phyloP scores from a whole-genome alignment of 2,113 vertebrate species.

The Leptobrachium ailaonicum region DNA sequence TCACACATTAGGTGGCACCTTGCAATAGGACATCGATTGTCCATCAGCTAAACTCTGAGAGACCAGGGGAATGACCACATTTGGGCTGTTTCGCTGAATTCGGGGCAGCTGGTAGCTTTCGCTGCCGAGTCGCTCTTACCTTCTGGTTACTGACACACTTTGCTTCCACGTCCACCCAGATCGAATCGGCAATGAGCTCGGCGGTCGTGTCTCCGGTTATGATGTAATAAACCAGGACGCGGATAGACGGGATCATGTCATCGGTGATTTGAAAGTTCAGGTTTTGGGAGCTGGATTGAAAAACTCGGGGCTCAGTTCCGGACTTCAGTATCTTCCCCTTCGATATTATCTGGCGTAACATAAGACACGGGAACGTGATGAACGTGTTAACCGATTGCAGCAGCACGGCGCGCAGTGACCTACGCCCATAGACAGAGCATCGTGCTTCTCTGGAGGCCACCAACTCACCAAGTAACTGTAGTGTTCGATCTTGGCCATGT shows the following conservation, averaged over 20 bases:
- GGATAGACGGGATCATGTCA: slow-evolving; percentile 85
- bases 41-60: too few species aligned
- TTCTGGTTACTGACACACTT: slow-evolving; percentile 79
- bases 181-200: slow-evolving; percentile 87
- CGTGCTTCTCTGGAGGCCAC: not conserved
- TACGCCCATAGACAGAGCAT: too few species aligned
- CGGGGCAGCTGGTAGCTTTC: too few species aligned
- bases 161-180: slow-evolving; percentile 82
- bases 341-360: slow-evolving; percentile 67
- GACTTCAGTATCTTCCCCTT: slow-evolving; percentile 78
- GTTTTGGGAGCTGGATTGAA: slow-evolving; percentile 60
- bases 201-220: slow-evolving; percentile 72
- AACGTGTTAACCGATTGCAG: too few species aligned
- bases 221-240: slow-evolving; percentile 88
- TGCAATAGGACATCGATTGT: too few species aligned
- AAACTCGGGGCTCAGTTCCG: slow-evolving; percentile 59
- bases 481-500: slow-evolving; percentile 69
- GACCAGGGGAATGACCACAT: too few species aligned
- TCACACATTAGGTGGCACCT: too few species aligned
- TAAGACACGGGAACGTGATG: too few species aligned
- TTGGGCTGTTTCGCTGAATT: too few species aligned
- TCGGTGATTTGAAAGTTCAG: slow-evolving; percentile 75
- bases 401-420: too few species aligned
- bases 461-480: slow-evolving; percentile 85
- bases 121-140: slow-evolving; percentile 60